A percentile compares a stretch with the other conserved stretches of the same genome.
Evolutionary conservation across 2,113 vertebrate genomes (phyloP).

Genomic region (Gallinago undulata): DNA sequence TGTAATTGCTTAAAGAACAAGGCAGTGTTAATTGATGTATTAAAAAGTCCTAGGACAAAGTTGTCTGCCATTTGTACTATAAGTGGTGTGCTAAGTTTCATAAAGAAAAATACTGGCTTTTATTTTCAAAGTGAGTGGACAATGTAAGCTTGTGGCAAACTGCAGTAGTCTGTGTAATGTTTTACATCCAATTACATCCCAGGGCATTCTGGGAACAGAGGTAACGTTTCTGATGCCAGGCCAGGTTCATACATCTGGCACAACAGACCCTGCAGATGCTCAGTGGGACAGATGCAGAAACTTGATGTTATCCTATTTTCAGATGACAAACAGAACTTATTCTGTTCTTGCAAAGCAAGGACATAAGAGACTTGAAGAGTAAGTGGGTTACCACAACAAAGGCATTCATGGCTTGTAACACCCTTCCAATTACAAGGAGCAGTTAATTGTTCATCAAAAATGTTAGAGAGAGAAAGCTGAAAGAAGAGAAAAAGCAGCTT

Average conservation of each 20-base stretch:
- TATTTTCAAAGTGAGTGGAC: neutral
- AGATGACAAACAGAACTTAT: neutral
- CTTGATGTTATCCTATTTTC: neutral
- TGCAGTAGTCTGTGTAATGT: neutral
- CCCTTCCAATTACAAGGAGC: constrained; percentile 21
- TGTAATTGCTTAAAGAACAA: constrained; percentile 48
- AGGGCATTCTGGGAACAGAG: constrained; percentile 21
- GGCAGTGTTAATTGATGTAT: neutral
- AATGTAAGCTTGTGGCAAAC: constrained; percentile 8
- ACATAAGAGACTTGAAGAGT: neutral
- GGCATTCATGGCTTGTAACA: neutral
- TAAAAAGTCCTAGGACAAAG: neutral
- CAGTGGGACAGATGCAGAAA: neutral
- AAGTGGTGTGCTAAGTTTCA: neutral
- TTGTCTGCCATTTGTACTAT: neutral
- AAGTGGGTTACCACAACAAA: constrained; percentile 35
- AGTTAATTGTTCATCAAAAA: constrained; percentile 37
- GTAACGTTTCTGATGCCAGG: constrained; percentile 18
- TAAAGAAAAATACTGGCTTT: neutral
- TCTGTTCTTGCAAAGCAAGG: constrained; percentile 4
- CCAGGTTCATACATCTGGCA: constrained; percentile 17
- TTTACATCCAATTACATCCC: neutral
- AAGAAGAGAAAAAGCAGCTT: neutral
- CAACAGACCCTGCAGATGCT: neutral
- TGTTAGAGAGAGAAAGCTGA: neutral